Percentiles rank a stretch among this genome's conserved stretches.
Evolutionary conservation across 1,140 invertebrate genomes (phyloP).

Genomic region (Anadara kagoshimensis): DNA sequence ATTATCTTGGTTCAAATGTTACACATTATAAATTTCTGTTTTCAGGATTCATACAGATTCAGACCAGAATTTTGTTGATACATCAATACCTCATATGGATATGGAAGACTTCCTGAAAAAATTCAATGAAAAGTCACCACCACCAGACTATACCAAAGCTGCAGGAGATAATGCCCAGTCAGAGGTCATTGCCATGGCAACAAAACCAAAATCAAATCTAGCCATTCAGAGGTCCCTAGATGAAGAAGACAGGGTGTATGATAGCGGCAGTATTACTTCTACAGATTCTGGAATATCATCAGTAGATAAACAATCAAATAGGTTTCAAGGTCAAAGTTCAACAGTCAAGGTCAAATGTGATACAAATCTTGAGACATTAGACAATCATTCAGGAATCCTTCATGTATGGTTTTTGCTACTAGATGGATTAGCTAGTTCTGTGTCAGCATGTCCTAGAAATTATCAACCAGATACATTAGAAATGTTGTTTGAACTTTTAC

Average conservation of each 20-base stretch:
- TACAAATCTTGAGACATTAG: slow-evolving; percentile 76
- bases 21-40: slow-evolving; percentile 30
- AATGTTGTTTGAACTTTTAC: slow-evolving; percentile 88
- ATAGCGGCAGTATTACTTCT: slow-evolving; percentile 54
- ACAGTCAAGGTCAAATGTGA: background rate
- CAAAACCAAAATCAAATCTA: background rate
- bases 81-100: slow-evolving; percentile 86
- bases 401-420: slow-evolving; percentile 93
- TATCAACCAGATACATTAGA: slow-evolving; percentile 91
- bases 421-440: slow-evolving; percentile 89
- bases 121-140: slow-evolving; percentile 31
- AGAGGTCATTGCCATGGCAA: background rate
- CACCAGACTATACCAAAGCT: slow-evolving; percentile 3
- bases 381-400: slow-evolving; percentile 88
- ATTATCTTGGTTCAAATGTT: too few species aligned
- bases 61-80: slow-evolving; percentile 86
- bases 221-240: slow-evolving; percentile 14
- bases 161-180: background rate
- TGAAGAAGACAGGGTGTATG: slow-evolving; percentile 33
- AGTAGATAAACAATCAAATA: background rate
- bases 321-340: background rate
- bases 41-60: slow-evolving; percentile 85
- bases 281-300: slow-evolving; percentile 57
- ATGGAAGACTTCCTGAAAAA: slow-evolving; percentile 75
- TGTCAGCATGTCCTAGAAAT: slow-evolving; percentile 84